Base-by-base conservation (phyloP, 1,140 invertebrate species). In the Idris sp. region DNA sequence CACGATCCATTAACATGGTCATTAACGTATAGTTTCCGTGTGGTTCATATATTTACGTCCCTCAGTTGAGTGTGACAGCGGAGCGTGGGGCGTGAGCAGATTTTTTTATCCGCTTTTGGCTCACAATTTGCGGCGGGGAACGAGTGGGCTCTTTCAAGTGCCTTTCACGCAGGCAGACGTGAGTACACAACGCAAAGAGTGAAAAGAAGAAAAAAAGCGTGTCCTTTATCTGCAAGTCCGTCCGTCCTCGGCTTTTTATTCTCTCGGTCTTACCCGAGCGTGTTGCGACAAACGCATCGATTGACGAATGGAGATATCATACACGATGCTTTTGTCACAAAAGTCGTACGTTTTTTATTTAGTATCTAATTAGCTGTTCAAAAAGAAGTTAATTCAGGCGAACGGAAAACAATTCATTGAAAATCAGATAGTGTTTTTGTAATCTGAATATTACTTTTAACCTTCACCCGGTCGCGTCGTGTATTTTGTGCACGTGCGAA, bases 41-140 rank as follows among this genome's bases (percentile, higher is more conserved):
- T 67, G 26, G 65, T 13, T 48, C 13, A 26, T 44, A 30, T 67
- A 76, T 76, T 67, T 75, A 61, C 41, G 43, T 28, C 38, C 18
- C 53, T 36, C 8, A n/a, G 43, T 48, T 33, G 48, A 64, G 25
- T 51, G n/a, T 18, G 33, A 7, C 8, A 15, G 28, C 11, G 40
- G 15, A 30, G 22, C 44, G 35, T 38, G 51, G 48, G 51, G 68
- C 10, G 53, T 15, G 46, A 68, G 69, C 46, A 67, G 62, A 76
- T 68, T 79, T 79, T 79, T 72, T 67, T 76, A 74, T 74, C 67
- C 69, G 77, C 77, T 76, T 76, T 79, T 56, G 71, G 67, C 71
- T 71, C 64, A 73, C 74, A 79, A 77, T 79, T 77, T 79, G 77
- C 40, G 71, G 76, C 58, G 46, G 75, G 71, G 49, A 58, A 73